Conservation (phyloP, 2,797 vertebrate species). For the Molossus molossus region DNA sequence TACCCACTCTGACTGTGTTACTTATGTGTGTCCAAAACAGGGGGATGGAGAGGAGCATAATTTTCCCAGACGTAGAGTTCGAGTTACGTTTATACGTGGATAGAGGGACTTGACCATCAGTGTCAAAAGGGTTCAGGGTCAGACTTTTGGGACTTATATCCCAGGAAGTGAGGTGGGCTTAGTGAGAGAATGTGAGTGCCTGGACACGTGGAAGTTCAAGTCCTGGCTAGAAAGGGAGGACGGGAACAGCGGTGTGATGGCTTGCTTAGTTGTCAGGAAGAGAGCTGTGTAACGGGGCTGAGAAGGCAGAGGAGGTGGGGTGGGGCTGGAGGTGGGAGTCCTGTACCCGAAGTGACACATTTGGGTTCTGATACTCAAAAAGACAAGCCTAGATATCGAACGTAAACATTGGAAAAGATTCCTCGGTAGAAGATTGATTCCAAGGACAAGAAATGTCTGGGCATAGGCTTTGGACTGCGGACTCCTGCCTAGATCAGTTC, state of each 20-base stretch:
- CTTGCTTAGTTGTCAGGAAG: not conserved
- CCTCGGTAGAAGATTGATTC: not conserved
- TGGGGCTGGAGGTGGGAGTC: not conserved
- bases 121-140: not conserved
- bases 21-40: no score
- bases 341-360: not conserved
- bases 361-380: not conserved
- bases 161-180: not conserved
- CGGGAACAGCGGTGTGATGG: not conserved
- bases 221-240: not conserved
- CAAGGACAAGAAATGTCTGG: not conserved
- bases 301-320: not conserved
- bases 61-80: not conserved
- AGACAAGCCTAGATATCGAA: not conserved
- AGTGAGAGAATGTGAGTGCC: not conserved
- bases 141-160: no score
- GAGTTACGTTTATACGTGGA: not conserved
- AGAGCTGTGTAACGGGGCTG: rapidly evolving
- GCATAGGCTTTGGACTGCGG: not conserved
- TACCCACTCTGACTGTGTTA: not conserved
- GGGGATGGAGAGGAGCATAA: not conserved
- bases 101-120: not conserved
- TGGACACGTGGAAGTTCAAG: not conserved
- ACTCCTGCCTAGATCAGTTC: not conserved
- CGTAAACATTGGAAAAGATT: not conserved